Percentiles rank a stretch among this genome's conserved stretches.
phyloP scores from a whole-genome alignment of 2,888 invertebrate species.

The Metacarcinus magister region DNA sequence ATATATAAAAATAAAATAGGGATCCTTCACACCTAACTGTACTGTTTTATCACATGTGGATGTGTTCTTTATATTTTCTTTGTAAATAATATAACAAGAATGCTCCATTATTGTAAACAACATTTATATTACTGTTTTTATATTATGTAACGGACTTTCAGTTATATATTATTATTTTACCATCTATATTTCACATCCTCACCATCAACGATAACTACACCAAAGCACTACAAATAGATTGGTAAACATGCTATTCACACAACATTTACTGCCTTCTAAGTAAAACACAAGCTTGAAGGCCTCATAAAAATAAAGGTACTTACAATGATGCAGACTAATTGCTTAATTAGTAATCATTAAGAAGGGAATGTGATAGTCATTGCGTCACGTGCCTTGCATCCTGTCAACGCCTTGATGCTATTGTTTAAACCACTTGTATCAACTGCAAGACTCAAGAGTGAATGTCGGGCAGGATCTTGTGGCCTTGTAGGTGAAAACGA shows the following conservation, averaged over 20 bases:
- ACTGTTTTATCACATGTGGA: neutral
- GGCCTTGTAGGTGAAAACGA: neutral
- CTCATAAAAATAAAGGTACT: too few relatives aligned
- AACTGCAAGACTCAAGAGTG: neutral
- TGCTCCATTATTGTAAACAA: neutral
- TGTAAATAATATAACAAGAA: neutral
- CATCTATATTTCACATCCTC: neutral
- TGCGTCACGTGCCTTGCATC: slow-evolving; percentile 26
- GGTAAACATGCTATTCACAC: too few relatives aligned
- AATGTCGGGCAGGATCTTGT: neutral
- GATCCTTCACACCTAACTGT: neutral
- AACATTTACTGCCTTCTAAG: too few relatives aligned
- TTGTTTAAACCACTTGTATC: neutral
- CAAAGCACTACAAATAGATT: too few relatives aligned
- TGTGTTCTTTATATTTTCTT: neutral
- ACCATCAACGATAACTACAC: too few relatives aligned
- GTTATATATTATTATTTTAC: neutral
- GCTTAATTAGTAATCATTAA: too few relatives aligned
- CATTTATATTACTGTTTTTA: neutral
- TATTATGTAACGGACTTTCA: neutral
- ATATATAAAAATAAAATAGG: neutral
- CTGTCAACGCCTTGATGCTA: neutral
- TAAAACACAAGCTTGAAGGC: too few relatives aligned
- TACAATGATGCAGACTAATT: too few relatives aligned
- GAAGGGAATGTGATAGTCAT: neutral